Conservation (phyloP, 2,797 vertebrate genomes). For the Caiman crocodilus region DNA sequence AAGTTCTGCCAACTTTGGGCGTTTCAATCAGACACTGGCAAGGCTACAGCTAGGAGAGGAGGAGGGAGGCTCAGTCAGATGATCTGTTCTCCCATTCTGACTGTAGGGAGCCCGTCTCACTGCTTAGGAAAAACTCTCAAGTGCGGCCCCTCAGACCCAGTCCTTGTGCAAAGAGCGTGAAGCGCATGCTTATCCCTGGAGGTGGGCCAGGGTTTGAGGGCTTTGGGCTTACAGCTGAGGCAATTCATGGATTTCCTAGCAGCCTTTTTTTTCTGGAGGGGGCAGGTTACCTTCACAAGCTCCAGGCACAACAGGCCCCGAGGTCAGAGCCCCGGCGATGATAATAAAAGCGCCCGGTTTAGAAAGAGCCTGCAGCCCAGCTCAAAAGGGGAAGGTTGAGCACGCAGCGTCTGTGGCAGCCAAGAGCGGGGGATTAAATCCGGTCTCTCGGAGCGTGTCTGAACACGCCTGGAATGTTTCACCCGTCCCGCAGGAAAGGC, state of each 20-base stretch:
- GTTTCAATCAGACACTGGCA: accelerated
- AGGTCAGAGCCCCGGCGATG: no score
- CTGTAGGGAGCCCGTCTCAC: accelerated
- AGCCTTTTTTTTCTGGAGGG: accelerated
- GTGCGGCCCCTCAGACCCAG: not conserved
- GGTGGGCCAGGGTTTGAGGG: not conserved
- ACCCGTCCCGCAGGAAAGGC: accelerated
- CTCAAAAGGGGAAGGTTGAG: no score
- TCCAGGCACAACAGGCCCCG: accelerated
- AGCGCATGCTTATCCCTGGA: accelerated
- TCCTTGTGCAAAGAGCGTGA: accelerated
- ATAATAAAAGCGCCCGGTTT: no score
- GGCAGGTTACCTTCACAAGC: not conserved
- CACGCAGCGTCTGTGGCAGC: accelerated
- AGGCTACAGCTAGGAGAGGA: accelerated
- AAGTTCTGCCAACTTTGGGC: accelerated
- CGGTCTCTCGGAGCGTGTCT: accelerated
- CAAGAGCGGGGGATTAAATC: accelerated
- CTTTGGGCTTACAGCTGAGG: accelerated
- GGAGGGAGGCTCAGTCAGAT: accelerated
- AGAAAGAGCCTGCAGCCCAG: not conserved
- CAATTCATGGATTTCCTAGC: accelerated
- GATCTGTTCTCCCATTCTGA: accelerated
- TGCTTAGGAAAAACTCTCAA: not conserved
- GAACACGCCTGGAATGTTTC: not conserved